Percentiles rank a stretch among this genome's conserved stretches.
Evolutionary conservation across 2,888 invertebrate species (phyloP).

Genomic region (Corythucha ciliata): DNA sequence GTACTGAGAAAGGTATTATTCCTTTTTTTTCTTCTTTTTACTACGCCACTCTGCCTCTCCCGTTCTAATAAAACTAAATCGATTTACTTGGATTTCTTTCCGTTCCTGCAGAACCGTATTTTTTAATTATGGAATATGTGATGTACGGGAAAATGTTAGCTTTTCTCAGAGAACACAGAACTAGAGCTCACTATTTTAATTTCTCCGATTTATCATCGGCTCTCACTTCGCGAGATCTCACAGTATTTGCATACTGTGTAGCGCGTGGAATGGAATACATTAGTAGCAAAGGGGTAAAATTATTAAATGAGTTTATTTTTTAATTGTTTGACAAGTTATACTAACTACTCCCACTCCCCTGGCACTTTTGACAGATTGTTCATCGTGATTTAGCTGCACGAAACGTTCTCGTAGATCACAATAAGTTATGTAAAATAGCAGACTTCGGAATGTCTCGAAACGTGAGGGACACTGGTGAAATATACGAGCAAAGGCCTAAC

Average conservation of each 20-base stretch:
- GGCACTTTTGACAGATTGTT: slow-evolving; percentile 55
- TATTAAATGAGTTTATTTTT: background rate
- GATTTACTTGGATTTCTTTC: background rate
- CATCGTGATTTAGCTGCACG: slow-evolving; percentile 77
- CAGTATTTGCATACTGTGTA: slow-evolving; percentile 71
- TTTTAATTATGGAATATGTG: slow-evolving; percentile 76
- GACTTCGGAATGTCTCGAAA: slow-evolving; percentile 79
- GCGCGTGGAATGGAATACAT: slow-evolving; percentile 80
- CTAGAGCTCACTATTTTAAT: slow-evolving; percentile 48
- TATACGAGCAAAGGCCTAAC: slow-evolving; percentile 45
- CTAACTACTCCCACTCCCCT: background rate
- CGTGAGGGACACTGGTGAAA: slow-evolving; percentile 44
- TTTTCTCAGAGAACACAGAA: slow-evolving; percentile 57
- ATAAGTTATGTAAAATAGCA: slow-evolving; percentile 77
- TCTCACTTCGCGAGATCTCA: slow-evolving; percentile 61
- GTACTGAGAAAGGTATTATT: slow-evolving; percentile 64
- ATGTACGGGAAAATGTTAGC: slow-evolving; percentile 73
- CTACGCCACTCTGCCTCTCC: too few species aligned
- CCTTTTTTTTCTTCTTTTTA: background rate
- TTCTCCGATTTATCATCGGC: slow-evolving; percentile 55
- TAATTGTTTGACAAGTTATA: background rate
- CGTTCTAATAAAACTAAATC: background rate
- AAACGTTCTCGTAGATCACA: slow-evolving; percentile 72
- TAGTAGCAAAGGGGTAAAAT: slow-evolving; percentile 60
- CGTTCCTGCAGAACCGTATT: slow-evolving; percentile 61